Evolutionary conservation across 2,888 invertebrate genomes (phyloP).

Genomic region (Amphipoea oculea): DNA sequence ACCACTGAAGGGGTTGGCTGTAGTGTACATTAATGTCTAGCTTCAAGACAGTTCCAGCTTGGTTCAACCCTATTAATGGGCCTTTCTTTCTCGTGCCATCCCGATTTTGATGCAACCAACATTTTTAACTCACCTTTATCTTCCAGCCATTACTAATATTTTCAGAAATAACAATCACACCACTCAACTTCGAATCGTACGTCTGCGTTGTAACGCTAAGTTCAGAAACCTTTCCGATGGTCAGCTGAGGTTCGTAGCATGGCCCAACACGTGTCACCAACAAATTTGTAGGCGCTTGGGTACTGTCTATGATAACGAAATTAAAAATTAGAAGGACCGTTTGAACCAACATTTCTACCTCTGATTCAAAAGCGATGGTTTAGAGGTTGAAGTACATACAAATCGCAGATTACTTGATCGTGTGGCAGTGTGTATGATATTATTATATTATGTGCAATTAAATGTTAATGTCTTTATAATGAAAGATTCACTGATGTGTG

Average conservation of each 20-base stretch:
- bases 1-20: background rate
- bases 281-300: constrained; percentile 72
- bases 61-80: background rate
- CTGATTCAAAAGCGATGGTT: constrained; percentile 2
- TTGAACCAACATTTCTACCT: constrained; percentile 25
- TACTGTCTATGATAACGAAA: constrained; percentile 1
- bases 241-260: constrained; percentile 59
- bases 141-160: constrained; percentile 77
- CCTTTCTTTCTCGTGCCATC: background rate
- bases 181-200: constrained; percentile 73
- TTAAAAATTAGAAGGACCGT: constrained; percentile 17
- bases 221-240: constrained; percentile 69
- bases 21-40: no score
- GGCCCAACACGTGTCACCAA: constrained; percentile 74
- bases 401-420: background rate
- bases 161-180: constrained; percentile 71
- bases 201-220: constrained; percentile 71
- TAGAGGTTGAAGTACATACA: background rate
- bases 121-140: constrained; percentile 69
- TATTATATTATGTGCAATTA: constrained; percentile 5
- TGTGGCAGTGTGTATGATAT: background rate
- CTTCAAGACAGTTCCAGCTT: background rate
- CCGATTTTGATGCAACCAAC: background rate
- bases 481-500: constrained; percentile 22
- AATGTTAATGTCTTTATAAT: constrained; percentile 47